phyloP scores from a whole-genome alignment of 1,140 invertebrate species.

The Matsumurasca onukii region DNA sequence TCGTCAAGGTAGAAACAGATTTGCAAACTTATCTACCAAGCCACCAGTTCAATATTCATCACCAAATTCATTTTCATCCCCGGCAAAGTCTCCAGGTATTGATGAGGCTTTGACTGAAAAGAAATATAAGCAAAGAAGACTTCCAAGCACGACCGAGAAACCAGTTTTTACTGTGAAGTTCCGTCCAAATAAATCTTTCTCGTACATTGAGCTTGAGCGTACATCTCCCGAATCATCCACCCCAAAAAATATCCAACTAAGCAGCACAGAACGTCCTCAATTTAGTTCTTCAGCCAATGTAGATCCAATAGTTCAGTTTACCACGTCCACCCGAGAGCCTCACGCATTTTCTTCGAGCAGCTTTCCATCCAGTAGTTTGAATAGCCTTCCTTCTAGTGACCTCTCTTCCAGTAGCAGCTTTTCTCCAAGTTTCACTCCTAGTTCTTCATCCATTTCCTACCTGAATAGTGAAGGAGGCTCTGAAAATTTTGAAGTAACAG shows the following conservation, averaged over 20 bases:
- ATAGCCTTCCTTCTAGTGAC: too few relatives aligned
- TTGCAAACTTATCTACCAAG: not conserved
- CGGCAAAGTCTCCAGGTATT: not conserved
- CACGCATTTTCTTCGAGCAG: too few relatives aligned
- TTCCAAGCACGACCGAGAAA: constrained; percentile 26
- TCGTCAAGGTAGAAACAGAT: constrained; percentile 5
- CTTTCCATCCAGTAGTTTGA: too few relatives aligned
- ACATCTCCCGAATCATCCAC: constrained; percentile 28
- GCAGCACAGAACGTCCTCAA: not conserved
- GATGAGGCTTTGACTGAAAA: not conserved
- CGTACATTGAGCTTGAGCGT: constrained; percentile 36
- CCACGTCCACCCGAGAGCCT: too few relatives aligned
- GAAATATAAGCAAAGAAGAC: constrained; percentile 6
- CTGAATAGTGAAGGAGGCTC: too few relatives aligned
- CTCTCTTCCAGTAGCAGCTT: too few relatives aligned
- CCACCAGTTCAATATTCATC: not conserved
- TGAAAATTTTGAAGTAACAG: not conserved
- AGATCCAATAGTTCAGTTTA: not conserved
- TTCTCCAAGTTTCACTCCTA: too few relatives aligned
- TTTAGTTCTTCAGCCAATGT: not conserved
- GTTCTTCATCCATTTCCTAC: too few relatives aligned
- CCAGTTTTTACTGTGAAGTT: constrained; percentile 37
- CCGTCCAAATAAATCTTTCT: constrained; percentile 35
- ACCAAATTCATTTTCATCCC: constrained; percentile 2
- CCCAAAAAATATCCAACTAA: not conserved